Evolutionary conservation across 2,888 invertebrate genomes (phyloP), one percentile per base, ranked within the genome.

Genomic region (Calliopum simillimum): DNA sequence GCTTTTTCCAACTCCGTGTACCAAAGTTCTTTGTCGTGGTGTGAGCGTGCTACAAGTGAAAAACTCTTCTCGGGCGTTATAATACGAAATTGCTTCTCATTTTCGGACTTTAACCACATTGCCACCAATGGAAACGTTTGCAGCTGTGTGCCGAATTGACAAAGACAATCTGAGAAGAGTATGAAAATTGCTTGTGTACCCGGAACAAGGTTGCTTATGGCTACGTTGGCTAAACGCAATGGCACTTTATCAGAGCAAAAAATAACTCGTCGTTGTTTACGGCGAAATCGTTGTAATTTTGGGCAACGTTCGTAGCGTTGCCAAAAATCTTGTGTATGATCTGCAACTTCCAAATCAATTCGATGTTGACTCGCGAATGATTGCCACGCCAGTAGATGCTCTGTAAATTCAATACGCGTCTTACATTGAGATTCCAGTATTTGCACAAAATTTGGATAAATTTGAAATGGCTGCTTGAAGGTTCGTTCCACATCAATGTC

Each of bases 21-120:
- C 95, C 95, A 95, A 76, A 94, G 91, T 3, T 91, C 91, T 83
- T 94, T 94, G 74, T 92, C 91, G 68, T 91, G 90, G 65, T 93
- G 88, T 53, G 76, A 79, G 44, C 80, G 80, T 13, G 94, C 91
- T 16, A 89, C 86, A 21, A 96, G 88, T 53, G 90, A 89, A 71
- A 95, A 87, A 2, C 88, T 88, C 76, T 94, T 95, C 83, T 96
- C 96, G 0, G 96, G 96, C 71, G 92, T 91, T 47, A 90, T 91
- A 14, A 96, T 85, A 73, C 90, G 89, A 75, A 94, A 88, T 3
- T 89, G 89, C 79, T 91, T 90, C 80, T 91, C 93, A n/a, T 90
- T 88, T 49, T 92, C 87, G 4, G 91, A 87, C 82, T 94, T 94
- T 2, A 95, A 89, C 96, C 96, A 96, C 58, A 96, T 83, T 0